Evolutionary conservation across 2,113 vertebrate genomes (phyloP).

Genomic region (Pseudorasbora parva): DNA sequence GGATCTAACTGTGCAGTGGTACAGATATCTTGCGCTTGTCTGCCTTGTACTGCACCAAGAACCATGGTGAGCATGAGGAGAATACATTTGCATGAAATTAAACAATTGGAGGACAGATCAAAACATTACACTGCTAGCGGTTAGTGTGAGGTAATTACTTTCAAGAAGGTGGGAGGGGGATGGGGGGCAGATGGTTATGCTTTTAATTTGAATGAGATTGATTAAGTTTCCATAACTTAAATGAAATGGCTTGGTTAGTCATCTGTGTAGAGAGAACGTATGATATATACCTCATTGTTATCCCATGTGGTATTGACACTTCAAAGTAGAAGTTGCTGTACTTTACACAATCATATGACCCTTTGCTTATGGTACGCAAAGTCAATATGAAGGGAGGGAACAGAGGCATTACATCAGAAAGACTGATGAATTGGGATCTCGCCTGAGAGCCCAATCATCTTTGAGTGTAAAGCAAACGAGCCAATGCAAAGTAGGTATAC

Average conservation of each 20-base stretch:
- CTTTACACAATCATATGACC: neutral
- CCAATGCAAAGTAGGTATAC: too few species aligned
- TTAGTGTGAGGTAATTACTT: constrained; percentile 34
- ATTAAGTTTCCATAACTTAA: constrained; percentile 20
- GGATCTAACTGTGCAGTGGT: neutral
- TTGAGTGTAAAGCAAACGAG: too few species aligned
- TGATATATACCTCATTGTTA: neutral
- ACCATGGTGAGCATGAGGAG: neutral
- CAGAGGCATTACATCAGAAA: too few species aligned
- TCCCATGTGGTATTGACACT: neutral
- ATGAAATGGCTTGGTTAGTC: constrained; percentile 25
- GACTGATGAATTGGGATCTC: too few species aligned
- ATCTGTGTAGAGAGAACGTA: neutral
- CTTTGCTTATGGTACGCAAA: neutral
- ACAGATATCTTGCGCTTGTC: neutral
- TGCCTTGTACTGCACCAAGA: constrained; percentile 18
- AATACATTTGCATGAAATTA: constrained; percentile 46
- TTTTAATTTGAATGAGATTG: constrained; percentile 6
- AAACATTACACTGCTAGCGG: neutral
- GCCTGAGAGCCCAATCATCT: too few species aligned
- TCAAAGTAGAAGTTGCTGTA: neutral
- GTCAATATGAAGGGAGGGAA: neutral
- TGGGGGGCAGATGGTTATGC: constrained; percentile 1
- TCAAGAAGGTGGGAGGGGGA: neutral
- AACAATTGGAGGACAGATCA: constrained; percentile 28